Base-by-base conservation (phyloP, 2,797 vertebrate genomes). In the Melopsittacus undulatus region DNA sequence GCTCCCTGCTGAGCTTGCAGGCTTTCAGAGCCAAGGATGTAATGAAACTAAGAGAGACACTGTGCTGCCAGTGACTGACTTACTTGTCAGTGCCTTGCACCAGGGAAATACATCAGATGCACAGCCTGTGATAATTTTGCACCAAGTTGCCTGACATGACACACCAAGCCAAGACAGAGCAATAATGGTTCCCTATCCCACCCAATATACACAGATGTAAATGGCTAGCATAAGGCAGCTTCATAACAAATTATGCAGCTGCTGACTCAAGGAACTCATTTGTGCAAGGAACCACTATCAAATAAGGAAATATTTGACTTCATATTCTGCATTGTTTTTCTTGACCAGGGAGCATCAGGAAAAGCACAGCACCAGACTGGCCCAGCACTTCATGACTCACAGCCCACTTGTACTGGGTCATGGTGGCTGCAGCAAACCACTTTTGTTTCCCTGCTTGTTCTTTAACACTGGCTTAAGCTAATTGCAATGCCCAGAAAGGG, bases 1-100 rank as follows among this genome's bases (percentile, higher is more conserved):
- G 56, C 43, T 95, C 82, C 88, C 90, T 64, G 42, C 77, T 96
- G 79, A 96, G 74, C 38, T 88, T 45, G 51, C 45, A 88, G 54
- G 34, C 38, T 90, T 92, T 66, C 59, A 45, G 59, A 94, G 74
- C 38, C 38, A 43, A 83, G 56, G 80, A 89, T 19, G 18, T 72
- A 23, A 34, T 16, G 42, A 83, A 87, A 85, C 62, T 66, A 51
- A 38, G 20, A 87, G 11, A 27, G 63, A 86, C n/a, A 18, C 45
- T 30, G n/a, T 14, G 27, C 48, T 93, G 66, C 19, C 36, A 84
- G 30, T 78, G 69, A 87, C 27, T 63, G 80, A 89, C 42, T 93
- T 73, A 56, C 82, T 68, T 68, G 83, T 77, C 81, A 78, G 29
- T 68, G 69, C 40, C 21, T 82, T 59, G 66, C 69, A 82, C 51